Base-by-base conservation (phyloP, 2,113 vertebrate species). In the Collichthys lucidus region DNA sequence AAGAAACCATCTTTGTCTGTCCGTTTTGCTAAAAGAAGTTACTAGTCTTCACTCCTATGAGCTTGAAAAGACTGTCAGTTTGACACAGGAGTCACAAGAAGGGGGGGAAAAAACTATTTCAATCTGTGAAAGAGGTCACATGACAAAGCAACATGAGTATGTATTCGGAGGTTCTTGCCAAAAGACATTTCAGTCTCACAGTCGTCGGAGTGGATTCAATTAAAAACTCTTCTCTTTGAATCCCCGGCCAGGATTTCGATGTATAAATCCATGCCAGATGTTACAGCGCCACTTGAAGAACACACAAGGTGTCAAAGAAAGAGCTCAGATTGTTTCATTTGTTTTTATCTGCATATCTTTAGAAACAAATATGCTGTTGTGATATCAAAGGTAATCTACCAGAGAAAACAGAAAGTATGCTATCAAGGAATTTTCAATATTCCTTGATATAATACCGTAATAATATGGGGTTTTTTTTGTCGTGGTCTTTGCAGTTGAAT, bases 221-320 rank as follows among this genome's bases (percentile, higher is more conserved):
- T 91, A 88, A 89, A 94, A 90, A 82, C 60, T 84, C 67, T 52
- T 75, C 47, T 88, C 88, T 92, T 94, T 93, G 90, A 90, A 91
- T 92, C 80, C 72, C 40, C 79, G 53, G 90, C 91, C 90, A 93
- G 86, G 86, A 57, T 90, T 86, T 86, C 49, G 60, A 52, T 49
- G 77, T 82, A 86, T 62, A 83, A 94, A 93, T 88, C 80, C 53
- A 57, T 65, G 85, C 90, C 92, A 95, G 93, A 93, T 91, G 86
- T 89, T 83, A 40, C 76, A 82, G 80, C 65, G 3, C 79, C 82
- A 70, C 71, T 84, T 56, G 62, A 80, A 78, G 84, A 90, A 89
- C 90, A 91, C 85, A 92, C 89, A 90, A 88, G 86, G 86, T 90
- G 87, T 90, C 56, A 26, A 63, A 55, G 47, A 83, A 82, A 72